phyloP scores from a whole-genome alignment of 2,797 vertebrate genomes.

The Parotocinclus haroldoi region DNA sequence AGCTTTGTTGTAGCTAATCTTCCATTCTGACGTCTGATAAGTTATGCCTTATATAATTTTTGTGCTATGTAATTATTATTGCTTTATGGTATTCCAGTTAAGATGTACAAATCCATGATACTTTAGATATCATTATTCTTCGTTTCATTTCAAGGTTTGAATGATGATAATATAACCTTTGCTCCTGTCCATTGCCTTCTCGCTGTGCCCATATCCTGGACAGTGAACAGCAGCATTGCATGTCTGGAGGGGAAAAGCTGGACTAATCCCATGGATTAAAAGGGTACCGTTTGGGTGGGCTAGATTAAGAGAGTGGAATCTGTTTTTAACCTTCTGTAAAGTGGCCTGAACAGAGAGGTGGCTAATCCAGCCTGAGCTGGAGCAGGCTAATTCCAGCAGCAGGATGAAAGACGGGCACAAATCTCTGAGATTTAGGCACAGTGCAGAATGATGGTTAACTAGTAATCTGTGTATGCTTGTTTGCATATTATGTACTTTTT shows the following conservation, averaged over 20 bases:
- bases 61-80: no score
- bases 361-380: constrained; percentile 48
- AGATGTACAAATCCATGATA: no score
- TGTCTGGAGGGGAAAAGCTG: constrained; percentile 41
- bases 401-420: constrained; percentile 30
- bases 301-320: constrained; percentile 51
- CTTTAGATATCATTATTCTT: not conserved
- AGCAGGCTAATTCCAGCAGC: constrained; percentile 48
- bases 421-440: constrained; percentile 20
- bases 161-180: not conserved
- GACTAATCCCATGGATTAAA: constrained; percentile 54
- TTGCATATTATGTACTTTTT: not conserved
- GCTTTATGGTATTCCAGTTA: no score
- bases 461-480: constrained; percentile 8
- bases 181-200: not conserved
- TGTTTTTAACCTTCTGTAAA: constrained; percentile 54
- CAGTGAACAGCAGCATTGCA: not conserved
- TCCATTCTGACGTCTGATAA: not conserved
- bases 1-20: constrained; percentile 9
- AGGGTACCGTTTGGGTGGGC: constrained; percentile 45
- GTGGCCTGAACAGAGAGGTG: constrained; percentile 37
- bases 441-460: constrained; percentile 34
- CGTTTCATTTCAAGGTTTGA: not conserved
- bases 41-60: not conserved
- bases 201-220: no score